phyloP scores from a whole-genome alignment of 2,797 vertebrate species.

The Netta rufina region DNA sequence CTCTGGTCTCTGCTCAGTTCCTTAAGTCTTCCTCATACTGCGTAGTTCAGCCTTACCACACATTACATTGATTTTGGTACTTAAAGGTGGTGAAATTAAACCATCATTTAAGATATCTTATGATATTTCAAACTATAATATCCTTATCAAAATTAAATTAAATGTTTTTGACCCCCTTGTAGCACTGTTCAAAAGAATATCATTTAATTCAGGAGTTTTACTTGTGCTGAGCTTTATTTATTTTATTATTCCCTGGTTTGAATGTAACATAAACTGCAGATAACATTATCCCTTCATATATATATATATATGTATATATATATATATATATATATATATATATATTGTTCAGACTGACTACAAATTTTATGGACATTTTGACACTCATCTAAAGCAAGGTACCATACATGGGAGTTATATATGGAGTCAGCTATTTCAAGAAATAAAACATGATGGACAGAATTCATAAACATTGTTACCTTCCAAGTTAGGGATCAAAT shows the following conservation, averaged over 20 bases:
- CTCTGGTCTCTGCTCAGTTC: not conserved
- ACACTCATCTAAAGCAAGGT: not conserved
- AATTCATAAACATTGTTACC: not conserved
- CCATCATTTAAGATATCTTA: not conserved
- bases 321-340: too few species aligned
- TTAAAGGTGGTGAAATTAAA: not conserved
- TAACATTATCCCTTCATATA: not conserved
- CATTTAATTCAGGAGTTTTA: not conserved
- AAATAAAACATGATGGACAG: not conserved
- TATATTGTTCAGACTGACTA: not conserved
- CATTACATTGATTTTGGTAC: not conserved
- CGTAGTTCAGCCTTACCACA: not conserved
- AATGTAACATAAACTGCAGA: not conserved
- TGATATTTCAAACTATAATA: not conserved
- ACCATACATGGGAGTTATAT: not conserved
- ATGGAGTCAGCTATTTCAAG: not conserved
- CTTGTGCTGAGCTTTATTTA: not conserved
- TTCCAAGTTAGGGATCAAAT: not conserved
- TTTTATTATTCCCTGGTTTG: not conserved
- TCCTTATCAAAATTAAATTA: not conserved
- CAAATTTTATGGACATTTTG: not conserved
- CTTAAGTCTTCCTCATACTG: not conserved
- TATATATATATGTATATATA: too few species aligned
- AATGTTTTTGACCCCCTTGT: accelerated
- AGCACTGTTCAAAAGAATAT: not conserved